These are phyloP conservation scores for Macrobrachium rosenbergii DNA, from an alignment of 1,140 invertebrate genomes.

Conservation along the genomic window DNA sequence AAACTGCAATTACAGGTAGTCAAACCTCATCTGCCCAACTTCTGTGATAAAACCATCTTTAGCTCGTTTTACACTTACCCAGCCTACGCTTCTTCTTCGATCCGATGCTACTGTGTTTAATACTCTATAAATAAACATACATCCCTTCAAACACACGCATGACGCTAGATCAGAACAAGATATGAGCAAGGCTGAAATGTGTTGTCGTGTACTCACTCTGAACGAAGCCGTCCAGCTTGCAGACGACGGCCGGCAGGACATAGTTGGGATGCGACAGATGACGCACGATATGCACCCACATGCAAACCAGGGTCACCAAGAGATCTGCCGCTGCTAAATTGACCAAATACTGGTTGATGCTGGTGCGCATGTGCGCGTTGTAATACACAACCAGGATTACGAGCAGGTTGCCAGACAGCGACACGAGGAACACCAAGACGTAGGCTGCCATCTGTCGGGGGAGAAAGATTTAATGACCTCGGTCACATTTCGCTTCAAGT, in stretches of 20 bases:
- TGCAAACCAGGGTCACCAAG: constrained; percentile 71
- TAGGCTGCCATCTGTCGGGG: constrained; percentile 50
- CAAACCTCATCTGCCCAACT: no score
- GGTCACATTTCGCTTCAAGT: no score
- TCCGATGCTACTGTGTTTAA: no score
- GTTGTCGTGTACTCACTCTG: constrained; percentile 70
- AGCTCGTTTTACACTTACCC: no score
- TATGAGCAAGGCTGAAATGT: no score
- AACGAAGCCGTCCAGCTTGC: constrained; percentile 73
- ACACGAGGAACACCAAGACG: constrained; percentile 67
- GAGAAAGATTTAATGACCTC: background rate
- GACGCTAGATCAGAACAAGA: no score
- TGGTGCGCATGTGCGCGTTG: constrained; percentile 71
- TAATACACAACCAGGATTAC: constrained; percentile 73
- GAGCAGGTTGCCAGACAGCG: constrained; percentile 72
- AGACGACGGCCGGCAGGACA: constrained; percentile 71
- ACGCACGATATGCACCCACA: constrained; percentile 73
- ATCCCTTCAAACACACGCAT: no score
- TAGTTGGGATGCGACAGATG: constrained; percentile 68
- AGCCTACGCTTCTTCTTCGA: no score
- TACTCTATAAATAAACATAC: no score
- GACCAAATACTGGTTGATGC: constrained; percentile 71
- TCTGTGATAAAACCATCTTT: no score
- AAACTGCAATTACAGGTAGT: no score
- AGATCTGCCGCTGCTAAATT: constrained; percentile 71